Evolutionary conservation across 2,797 vertebrate species (phyloP), one percentile per base, ranked within the genome.

Genomic region (Margarornis squamiger): DNA sequence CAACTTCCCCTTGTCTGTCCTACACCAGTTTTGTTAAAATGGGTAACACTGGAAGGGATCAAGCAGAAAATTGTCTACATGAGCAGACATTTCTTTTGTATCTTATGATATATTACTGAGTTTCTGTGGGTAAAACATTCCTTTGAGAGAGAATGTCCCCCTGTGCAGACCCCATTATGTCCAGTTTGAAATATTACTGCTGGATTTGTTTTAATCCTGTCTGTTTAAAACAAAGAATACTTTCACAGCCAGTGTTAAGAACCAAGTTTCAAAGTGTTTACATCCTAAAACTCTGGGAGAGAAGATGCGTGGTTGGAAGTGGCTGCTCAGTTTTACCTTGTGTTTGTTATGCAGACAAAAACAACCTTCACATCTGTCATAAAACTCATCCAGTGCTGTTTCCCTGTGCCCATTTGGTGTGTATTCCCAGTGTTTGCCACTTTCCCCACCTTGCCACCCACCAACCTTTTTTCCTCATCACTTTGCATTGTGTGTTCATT

Each of bases 401-500:
- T 48, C 75, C 81, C 65, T 80, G 78, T 2, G 0, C 63, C 57
- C 80, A 2, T 45, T 66, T 72, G n/a, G 52, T 82, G 5, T 41
- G 46, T 20, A 4, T 43, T 61, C 61, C 61, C 49, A 21, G 20
- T 39, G 27, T 74, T 75, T 91, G 19, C 73, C 75, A 3, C 66
- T 62, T 63, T 43, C 14, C 65, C 91, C 57, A 7, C 48, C 46
- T 82, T 81, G 36, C 90, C 59, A 88, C 92, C 88, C 2, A 0
- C 51, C 86, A 91, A 86, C 93, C 95, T 81, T 86, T 71, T 68
- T 67, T 95, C 92, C 92, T 96, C 95, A 84, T 94, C 91, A 70
- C 86, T 96, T 88, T 98, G 97, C 95, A 57, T 97, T 97, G 92
- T 97, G 91, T 97, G 87, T 98, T 98, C 98, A 98, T 98, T 99